phyloP scores from a whole-genome alignment of 1,140 invertebrate genomes.

The Psilanteris sp. region DNA sequence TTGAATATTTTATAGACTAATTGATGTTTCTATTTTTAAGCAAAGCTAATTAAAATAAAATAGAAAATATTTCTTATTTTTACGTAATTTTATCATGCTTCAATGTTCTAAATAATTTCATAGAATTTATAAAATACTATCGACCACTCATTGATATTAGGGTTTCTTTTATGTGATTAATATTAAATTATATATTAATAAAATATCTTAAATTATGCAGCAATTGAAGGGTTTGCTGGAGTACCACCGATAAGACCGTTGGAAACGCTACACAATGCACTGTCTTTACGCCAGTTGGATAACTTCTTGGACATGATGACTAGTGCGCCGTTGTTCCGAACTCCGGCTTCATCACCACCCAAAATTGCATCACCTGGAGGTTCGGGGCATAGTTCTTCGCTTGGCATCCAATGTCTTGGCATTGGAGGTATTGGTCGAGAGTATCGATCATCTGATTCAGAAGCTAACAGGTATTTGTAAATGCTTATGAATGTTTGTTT shows the following conservation, averaged over 20 bases:
- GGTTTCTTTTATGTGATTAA: too few relatives aligned
- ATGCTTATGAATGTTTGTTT: constrained; percentile 66
- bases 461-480: constrained; percentile 74
- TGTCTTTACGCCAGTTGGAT: constrained; percentile 94
- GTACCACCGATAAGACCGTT: constrained; percentile 95
- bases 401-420: constrained; percentile 68
- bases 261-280: constrained; percentile 96
- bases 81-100: not conserved
- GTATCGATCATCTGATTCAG: constrained; percentile 79
- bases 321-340: constrained; percentile 83
- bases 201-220: constrained; percentile 71
- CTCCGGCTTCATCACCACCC: constrained; percentile 86
- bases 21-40: too few relatives aligned
- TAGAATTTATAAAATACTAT: not conserved
- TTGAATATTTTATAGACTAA: too few relatives aligned
- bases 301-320: constrained; percentile 92
- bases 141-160: too few relatives aligned
- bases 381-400: constrained; percentile 64
- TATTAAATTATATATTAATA: not conserved
- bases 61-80: too few relatives aligned
- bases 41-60: too few relatives aligned
- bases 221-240: constrained; percentile 90
- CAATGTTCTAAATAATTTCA: not conserved
- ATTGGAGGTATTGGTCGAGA: constrained; percentile 70
- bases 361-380: constrained; percentile 81